Base-by-base conservation (phyloP, 2,113 vertebrate genomes). In the Puntigrus tetrazona region DNA sequence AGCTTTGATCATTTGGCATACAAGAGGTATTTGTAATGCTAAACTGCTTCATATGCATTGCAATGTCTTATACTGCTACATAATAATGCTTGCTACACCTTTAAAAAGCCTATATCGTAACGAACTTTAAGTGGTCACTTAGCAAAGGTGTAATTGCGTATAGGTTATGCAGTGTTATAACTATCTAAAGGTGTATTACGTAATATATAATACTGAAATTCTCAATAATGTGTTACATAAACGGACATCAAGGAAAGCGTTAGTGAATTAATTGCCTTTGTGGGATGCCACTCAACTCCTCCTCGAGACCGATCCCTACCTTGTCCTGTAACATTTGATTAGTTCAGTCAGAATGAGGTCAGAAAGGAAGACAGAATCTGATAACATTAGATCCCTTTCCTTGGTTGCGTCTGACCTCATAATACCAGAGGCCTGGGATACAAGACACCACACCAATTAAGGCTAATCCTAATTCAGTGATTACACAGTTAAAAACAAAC, bases 391-490 rank as follows among this genome's bases (percentile, higher is more conserved):
- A 80, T 80, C 38, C 57, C 9, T 43, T 65, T 45, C 41, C 41
- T 80, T 80, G 16, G 22, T 38, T 13, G 11, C 31, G 61, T 27
- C 8, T 78, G 77, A 59, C 78, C 59, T 43, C 38, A 45, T 47
- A 45, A 80, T 10, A 63, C 57, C 78, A 9, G 25, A 65, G 57
- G 41, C 38, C 8, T 65, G 8, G 9, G 78, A 80, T 45, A 65
- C 59, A 65, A 65, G 57, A 80, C 78, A 65, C 38, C 78, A 13
- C 31, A 78, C n/a, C 76, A 80, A 65, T 80, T 20, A 80, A 65
- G 7, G 22, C 9, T 43, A 59, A 63, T 79, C 77, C 52, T 43
- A 43, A 41, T 61, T 79, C 77, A 79, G 55, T n/a, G 50, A 52
- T 36, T 57, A 77, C 10, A 55, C 20, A 63, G 45, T 3, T 47